Evolutionary conservation across 2,113 vertebrate genomes (phyloP).

Genomic region (Turdus rufiventris): DNA sequence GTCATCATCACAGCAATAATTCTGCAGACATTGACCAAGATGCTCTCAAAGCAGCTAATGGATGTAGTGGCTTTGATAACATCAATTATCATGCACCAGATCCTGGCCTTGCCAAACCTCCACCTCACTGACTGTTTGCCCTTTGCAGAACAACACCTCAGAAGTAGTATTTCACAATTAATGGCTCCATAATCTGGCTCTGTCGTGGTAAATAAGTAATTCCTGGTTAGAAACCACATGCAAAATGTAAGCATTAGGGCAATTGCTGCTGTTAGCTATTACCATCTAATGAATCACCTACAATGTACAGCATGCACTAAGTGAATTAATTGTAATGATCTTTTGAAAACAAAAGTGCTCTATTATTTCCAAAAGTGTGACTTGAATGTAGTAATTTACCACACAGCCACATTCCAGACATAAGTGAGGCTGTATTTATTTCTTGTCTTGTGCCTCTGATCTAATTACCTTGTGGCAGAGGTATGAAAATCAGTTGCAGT

Average conservation of each 20-base stretch:
- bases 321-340: neutral
- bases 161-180: neutral
- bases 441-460: constrained; percentile 39
- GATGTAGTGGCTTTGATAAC: neutral
- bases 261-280: neutral
- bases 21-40: neutral
- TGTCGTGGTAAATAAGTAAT: neutral
- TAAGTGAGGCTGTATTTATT: constrained; percentile 53
- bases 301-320: neutral
- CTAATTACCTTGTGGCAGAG: neutral
- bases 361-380: neutral
- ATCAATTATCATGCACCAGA: neutral
- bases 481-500: neutral
- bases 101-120: neutral
- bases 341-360: neutral
- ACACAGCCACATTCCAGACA: constrained; percentile 13
- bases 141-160: neutral
- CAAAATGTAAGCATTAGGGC: neutral
- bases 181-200: neutral
- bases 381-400: constrained; percentile 50
- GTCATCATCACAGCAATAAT: neutral
- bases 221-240: neutral
- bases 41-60: constrained; percentile 22
- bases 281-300: neutral
- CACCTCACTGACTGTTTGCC: neutral